These are phyloP conservation scores for Galerucella nymphaeae DNA, from an alignment of 2,888 invertebrate species.

Conservation along the genomic window DNA sequence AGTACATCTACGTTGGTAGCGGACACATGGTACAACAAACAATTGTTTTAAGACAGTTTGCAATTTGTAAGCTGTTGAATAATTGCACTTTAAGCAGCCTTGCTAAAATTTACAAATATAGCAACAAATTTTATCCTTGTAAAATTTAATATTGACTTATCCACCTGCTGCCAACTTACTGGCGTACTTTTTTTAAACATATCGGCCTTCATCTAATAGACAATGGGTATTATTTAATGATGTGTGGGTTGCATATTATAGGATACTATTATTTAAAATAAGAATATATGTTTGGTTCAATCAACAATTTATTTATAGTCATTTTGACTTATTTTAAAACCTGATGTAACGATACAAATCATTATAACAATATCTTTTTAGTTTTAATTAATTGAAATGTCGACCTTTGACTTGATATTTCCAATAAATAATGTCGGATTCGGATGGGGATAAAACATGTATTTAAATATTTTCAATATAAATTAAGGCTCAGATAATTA, in stretches of 20 bases:
- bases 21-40: too few relatives aligned
- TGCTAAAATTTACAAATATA: too few relatives aligned
- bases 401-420: neutral
- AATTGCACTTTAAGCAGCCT: too few relatives aligned
- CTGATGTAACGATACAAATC: too few relatives aligned
- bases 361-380: neutral
- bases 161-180: neutral
- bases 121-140: too few relatives aligned
- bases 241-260: neutral
- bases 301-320: neutral
- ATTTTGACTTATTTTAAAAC: too few relatives aligned
- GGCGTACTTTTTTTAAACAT: neutral
- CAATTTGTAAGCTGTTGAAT: too few relatives aligned
- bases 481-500: too few relatives aligned
- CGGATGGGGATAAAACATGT: neutral
- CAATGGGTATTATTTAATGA: neutral
- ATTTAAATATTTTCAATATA: neutral
- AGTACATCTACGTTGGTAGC: too few relatives aligned
- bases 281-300: neutral
- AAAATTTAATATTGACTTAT: neutral
- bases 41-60: too few relatives aligned
- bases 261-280: neutral
- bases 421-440: neutral
- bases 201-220: neutral
- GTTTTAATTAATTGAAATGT: neutral